Evolutionary conservation across 2,113 vertebrate species (phyloP).

Genomic region (Peromyscus leucopus): DNA sequence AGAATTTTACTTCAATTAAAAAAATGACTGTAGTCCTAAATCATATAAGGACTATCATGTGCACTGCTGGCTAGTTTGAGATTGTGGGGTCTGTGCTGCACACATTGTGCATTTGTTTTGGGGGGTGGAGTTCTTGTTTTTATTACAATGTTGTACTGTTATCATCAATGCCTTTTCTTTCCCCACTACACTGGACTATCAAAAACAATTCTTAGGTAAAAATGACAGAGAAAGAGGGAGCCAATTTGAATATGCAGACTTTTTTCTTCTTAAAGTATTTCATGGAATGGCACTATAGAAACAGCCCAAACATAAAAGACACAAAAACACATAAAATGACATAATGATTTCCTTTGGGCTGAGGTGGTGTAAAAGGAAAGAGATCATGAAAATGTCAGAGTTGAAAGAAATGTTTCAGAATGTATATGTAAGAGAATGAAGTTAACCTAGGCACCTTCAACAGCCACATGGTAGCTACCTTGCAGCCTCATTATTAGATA

Average conservation of each 20-base stretch:
- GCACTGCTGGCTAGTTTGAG: neutral
- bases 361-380: conserved; percentile 83
- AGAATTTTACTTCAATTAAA: conserved; percentile 69
- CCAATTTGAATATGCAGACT: conserved; percentile 18
- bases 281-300: conserved; percentile 77
- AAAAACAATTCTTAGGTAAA: conserved; percentile 54
- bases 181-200: neutral
- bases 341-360: conserved; percentile 74
- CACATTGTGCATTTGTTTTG: neutral
- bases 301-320: conserved; percentile 84
- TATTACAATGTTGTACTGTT: conserved; percentile 49
- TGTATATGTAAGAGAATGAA: conserved; percentile 89
- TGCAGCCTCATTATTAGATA: conserved; percentile 86
- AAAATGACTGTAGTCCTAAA: neutral
- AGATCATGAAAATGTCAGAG: conserved; percentile 83
- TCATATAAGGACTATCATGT: neutral
- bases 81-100: neutral
- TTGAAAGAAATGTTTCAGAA: conserved; percentile 87
- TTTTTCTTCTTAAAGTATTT: conserved; percentile 78
- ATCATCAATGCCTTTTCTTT: conserved; percentile 57
- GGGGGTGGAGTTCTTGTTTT: neutral
- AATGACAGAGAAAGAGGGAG: neutral
- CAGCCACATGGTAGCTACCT: conserved; percentile 90
- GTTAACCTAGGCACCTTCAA: conserved; percentile 88
- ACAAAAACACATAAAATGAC: conserved; percentile 78